phyloP scores from a whole-genome alignment of 2,797 vertebrate genomes.

The Hydrocynus forskahlii region DNA sequence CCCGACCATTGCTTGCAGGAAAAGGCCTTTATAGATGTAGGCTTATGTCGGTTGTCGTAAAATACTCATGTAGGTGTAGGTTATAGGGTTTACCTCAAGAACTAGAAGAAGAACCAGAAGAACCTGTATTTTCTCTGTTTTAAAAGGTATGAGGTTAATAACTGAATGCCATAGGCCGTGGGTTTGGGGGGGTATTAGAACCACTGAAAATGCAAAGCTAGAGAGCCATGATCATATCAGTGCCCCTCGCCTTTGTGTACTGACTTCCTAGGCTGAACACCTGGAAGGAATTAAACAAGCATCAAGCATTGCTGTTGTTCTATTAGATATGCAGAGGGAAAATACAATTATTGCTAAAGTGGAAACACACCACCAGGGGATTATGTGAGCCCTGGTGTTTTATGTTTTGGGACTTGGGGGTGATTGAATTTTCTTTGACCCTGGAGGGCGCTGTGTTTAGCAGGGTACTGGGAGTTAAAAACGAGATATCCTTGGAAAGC shows the following conservation, averaged over 20 bases:
- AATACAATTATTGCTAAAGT: constrained; percentile 76
- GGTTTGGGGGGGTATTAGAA: no score
- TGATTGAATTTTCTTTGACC: constrained; percentile 49
- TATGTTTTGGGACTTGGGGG: constrained; percentile 50
- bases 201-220: no score
- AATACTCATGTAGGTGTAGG: no score
- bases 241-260: constrained; percentile 71
- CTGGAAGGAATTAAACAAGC: constrained; percentile 58
- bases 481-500: background rate
- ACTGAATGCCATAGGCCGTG: no score
- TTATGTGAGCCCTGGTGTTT: constrained; percentile 54
- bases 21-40: no score
- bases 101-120: no score
- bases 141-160: no score
- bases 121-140: no score
- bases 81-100: no score
- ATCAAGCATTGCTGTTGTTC: constrained; percentile 65
- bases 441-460: constrained; percentile 34
- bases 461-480: constrained; percentile 46
- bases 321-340: constrained; percentile 74
- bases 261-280: constrained; percentile 72
- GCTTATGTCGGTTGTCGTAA: no score
- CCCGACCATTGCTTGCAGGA: no score
- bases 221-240: constrained; percentile 63
- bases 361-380: constrained; percentile 73